Evolutionary conservation across 2,113 vertebrate species (phyloP), one percentile per base, ranked within the genome.

Genomic region (Hypocryptadius cinnamomeus): DNA sequence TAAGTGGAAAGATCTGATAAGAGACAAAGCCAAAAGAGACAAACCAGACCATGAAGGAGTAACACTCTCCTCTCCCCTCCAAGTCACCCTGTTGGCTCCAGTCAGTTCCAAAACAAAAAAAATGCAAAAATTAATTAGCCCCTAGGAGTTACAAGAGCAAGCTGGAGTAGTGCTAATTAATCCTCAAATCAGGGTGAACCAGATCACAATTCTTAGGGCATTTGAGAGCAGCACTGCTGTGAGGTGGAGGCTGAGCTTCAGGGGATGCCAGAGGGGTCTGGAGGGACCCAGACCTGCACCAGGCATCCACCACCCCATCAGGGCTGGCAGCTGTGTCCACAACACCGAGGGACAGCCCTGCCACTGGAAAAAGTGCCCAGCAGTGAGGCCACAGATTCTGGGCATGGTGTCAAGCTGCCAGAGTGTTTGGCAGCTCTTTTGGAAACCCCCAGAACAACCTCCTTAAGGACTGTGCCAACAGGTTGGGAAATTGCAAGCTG

Each of bases 231-330:
- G 6, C 17, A 8, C 3, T 51, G 54, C 39, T 24, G 0, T 22
- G 44, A 63, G 16, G 13, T 8, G 21, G 30, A 73, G 28, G 10
- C 40, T 87, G 64, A 78, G 21, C 30, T 78, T 2, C 65, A 20
- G 61, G 33, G 28, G 9, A 4, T 31, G 31, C 33, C 28, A 20
- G 40, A n/a, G n/a, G n/a, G n/a, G n/a, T n/a, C n/a, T n/a, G n/a
- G 25, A 48, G 42, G 22, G 71, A 10, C 4, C 3, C 5, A 19
- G 12, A 13, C 19, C 35, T 42, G 53, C 30, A 19, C 28, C 39
- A 63, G 60, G 19, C 13, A n/a, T 5, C 68, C 7, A 0, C 11
- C 2, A 0, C 35, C 17, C 44, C 48, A 4, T 35, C 48, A n/a
- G 53, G 19, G 12, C 18, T 15, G 37, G 56, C 71, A 61, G 20